These are phyloP conservation scores for Notolabrus celidotus DNA, from an alignment of 2,797 vertebrate genomes.

Conservation along the genomic window DNA sequence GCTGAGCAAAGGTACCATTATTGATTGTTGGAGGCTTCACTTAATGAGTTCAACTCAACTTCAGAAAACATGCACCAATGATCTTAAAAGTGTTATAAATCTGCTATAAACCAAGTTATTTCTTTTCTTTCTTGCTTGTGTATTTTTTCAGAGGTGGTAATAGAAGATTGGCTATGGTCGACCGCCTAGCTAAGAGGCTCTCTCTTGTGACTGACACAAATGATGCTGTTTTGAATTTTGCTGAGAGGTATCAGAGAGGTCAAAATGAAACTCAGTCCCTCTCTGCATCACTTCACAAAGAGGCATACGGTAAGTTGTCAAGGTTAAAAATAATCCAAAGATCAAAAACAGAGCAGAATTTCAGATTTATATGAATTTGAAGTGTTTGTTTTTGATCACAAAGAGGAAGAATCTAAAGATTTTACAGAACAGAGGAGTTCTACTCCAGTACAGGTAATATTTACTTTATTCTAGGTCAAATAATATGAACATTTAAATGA, in stretches of 20 bases:
- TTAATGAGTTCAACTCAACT: not conserved
- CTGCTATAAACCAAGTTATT: not conserved
- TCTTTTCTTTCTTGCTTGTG: slow-evolving; percentile 31
- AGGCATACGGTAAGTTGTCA: slow-evolving; percentile 67
- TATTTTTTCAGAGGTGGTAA: slow-evolving; percentile 73
- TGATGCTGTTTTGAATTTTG: slow-evolving; percentile 84
- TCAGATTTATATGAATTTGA: not conserved
- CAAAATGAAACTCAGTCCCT: slow-evolving; percentile 63
- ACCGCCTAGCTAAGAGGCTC: slow-evolving; percentile 75
- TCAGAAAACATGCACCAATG: not conserved
- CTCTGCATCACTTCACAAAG: slow-evolving; percentile 57
- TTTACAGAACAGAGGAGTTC: slow-evolving; percentile 61
- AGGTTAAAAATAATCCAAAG: not conserved
- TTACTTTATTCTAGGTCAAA: slow-evolving; percentile 6
- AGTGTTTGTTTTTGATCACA: slow-evolving; percentile 33
- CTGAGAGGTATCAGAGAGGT: slow-evolving; percentile 63
- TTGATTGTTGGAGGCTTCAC: not conserved
- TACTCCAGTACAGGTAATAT: slow-evolving; percentile 70
- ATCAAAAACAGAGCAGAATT: slow-evolving; percentile 3
- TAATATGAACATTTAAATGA: not conserved
- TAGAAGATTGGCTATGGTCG: slow-evolving; percentile 74
- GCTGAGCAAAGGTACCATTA: slow-evolving; percentile 64
- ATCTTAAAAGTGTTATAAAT: not conserved
- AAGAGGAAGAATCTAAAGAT: slow-evolving; percentile 28
- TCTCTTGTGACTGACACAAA: slow-evolving; percentile 78